A percentile compares a stretch with the other conserved stretches of the same genome.
Evolutionary conservation across 1,140 invertebrate species (phyloP).

Genomic region (Drosophila grimshawi): DNA sequence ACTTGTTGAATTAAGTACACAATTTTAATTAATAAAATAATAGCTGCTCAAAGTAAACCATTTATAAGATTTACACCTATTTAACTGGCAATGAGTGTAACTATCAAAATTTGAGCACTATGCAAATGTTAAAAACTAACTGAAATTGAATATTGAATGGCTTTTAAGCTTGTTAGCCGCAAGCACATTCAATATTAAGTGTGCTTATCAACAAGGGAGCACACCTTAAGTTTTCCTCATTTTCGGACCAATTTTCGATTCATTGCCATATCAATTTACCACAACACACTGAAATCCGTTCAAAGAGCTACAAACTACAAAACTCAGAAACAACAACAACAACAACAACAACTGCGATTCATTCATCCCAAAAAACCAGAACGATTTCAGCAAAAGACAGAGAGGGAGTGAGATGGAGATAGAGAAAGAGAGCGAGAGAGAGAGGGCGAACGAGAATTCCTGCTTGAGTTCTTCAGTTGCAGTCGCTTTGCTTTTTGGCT

Average conservation of each 20-base stretch:
- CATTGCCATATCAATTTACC: slow-evolving; percentile 71
- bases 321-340: slow-evolving; percentile 23
- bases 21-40: too few relatives aligned
- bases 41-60: too few relatives aligned
- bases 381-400: slow-evolving; percentile 16
- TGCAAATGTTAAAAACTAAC: too few relatives aligned
- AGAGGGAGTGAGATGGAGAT: slow-evolving; percentile 18
- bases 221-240: slow-evolving; percentile 18
- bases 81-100: too few relatives aligned
- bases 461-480: slow-evolving; percentile 58
- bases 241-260: slow-evolving; percentile 43
- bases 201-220: slow-evolving; percentile 52
- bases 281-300: slow-evolving; percentile 41
- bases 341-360: slow-evolving; percentile 49
- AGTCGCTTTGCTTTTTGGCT: slow-evolving; percentile 49
- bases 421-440: slow-evolving; percentile 12
- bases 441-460: slow-evolving; percentile 35
- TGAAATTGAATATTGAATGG: not conserved
- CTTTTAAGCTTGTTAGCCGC: slow-evolving; percentile 6
- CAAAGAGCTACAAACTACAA: slow-evolving; percentile 12
- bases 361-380: slow-evolving; percentile 68
- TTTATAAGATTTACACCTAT: too few relatives aligned
- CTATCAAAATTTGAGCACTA: too few relatives aligned
- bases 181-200: slow-evolving; percentile 30
- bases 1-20: too few relatives aligned